phyloP scores from a whole-genome alignment of 2,888 invertebrate species.

The Protodeltote pygarga region DNA sequence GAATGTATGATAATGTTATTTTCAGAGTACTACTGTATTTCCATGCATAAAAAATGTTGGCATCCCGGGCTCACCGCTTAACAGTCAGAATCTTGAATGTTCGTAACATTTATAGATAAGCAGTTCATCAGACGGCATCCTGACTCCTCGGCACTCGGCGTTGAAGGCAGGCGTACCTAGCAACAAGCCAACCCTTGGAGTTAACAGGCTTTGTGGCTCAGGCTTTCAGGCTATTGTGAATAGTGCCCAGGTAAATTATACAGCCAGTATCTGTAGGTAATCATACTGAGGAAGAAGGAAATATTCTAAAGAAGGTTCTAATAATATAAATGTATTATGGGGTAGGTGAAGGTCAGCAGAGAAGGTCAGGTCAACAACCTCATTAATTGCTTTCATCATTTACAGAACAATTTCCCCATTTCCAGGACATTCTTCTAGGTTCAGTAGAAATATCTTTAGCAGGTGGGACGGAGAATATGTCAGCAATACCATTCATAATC shows the following conservation, averaged over 20 bases:
- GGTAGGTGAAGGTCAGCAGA: too few species aligned
- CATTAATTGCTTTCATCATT: too few species aligned
- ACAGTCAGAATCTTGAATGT: neutral
- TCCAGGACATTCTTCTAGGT: conserved; percentile 94
- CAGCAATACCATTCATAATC: conserved; percentile 94
- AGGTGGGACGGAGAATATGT: conserved; percentile 98
- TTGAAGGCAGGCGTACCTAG: conserved; percentile 94
- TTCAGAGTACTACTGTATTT: too few species aligned
- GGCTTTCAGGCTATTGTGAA: conserved; percentile 98
- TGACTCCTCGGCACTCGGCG: conserved; percentile 94
- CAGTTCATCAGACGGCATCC: conserved; percentile 92
- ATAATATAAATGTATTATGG: too few species aligned
- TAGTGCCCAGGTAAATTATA: conserved; percentile 91
- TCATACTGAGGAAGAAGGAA: too few species aligned
- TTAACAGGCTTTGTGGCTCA: conserved; percentile 98
- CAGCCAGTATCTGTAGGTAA: neutral
- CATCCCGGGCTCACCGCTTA: too few species aligned
- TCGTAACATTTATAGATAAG: conserved; percentile 79
- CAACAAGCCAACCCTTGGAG: conserved; percentile 93
- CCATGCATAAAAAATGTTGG: too few species aligned
- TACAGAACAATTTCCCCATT: conserved; percentile 1
- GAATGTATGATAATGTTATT: too few species aligned
- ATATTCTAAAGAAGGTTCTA: too few species aligned
- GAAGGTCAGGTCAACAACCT: too few species aligned
- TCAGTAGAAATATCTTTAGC: conserved; percentile 94